These are phyloP conservation scores for Dryadula phaetusa DNA, from an alignment of 2,888 invertebrate genomes.

Conservation along the genomic window DNA sequence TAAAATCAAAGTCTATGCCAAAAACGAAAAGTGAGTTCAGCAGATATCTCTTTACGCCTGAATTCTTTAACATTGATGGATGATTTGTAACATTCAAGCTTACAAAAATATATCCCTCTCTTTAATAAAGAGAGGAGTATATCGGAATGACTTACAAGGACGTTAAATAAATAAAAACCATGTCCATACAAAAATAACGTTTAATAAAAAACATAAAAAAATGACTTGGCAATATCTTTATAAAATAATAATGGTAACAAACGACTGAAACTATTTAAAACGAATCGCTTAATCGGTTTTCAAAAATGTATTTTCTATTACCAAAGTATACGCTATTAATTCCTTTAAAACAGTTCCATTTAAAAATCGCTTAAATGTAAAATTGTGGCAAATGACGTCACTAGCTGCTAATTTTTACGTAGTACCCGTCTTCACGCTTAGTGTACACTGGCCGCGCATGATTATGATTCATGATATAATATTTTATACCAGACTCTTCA, in stretches of 20 bases:
- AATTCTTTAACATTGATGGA: background rate
- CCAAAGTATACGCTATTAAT: too few species aligned
- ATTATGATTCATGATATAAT: conserved; percentile 51
- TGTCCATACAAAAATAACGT: background rate
- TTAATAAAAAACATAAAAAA: background rate
- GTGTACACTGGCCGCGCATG: conserved; percentile 55
- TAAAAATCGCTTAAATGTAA: too few species aligned
- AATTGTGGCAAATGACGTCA: background rate
- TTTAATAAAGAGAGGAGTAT: too few species aligned
- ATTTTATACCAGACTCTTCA: conserved; percentile 45
- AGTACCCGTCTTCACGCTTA: conserved; percentile 46
- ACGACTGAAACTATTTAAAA: too few species aligned
- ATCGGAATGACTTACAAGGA: too few species aligned
- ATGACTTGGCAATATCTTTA: background rate
- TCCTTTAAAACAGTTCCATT: too few species aligned
- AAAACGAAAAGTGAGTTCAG: background rate
- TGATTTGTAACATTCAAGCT: background rate
- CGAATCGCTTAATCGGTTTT: too few species aligned
- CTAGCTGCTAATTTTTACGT: conserved; percentile 51
- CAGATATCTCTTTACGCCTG: background rate
- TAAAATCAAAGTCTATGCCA: background rate
- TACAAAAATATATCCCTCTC: background rate
- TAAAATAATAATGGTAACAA: too few species aligned
- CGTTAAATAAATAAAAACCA: background rate
- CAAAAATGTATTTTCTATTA: too few species aligned